A percentile compares a stretch with the other conserved stretches of the same genome.
Conservation (phyloP, 1,140 invertebrate genomes). For the Drosophila gunungcola region DNA sequence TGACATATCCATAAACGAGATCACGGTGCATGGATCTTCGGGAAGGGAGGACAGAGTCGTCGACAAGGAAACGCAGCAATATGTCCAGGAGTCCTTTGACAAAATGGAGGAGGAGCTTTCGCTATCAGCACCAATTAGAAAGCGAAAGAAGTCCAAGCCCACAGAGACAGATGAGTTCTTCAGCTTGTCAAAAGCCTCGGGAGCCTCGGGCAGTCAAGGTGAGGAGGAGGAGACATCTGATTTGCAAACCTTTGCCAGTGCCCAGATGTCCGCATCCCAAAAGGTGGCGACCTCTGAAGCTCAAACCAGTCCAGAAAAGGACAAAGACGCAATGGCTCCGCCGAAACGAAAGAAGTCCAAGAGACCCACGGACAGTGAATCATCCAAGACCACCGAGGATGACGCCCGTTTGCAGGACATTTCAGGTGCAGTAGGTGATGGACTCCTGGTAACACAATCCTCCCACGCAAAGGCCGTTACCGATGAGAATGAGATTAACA, state of each 20-base stretch:
- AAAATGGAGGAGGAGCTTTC: slow-evolving; percentile 79
- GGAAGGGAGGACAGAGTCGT: slow-evolving; percentile 84
- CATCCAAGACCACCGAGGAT: slow-evolving; percentile 82
- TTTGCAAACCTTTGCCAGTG: slow-evolving; percentile 87
- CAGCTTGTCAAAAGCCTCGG: slow-evolving; percentile 85
- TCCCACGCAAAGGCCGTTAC: slow-evolving; percentile 60
- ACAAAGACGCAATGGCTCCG: slow-evolving; percentile 60
- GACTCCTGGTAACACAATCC: slow-evolving; percentile 68
- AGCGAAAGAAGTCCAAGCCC: slow-evolving; percentile 76
- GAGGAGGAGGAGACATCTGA: slow-evolving; percentile 87
- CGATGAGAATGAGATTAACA: slow-evolving; percentile 68
- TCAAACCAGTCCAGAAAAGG: slow-evolving; percentile 69
- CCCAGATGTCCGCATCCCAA: slow-evolving; percentile 86
- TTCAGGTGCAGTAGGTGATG: slow-evolving; percentile 86
- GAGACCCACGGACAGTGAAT: slow-evolving; percentile 78
- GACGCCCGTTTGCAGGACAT: slow-evolving; percentile 84
- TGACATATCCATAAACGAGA: slow-evolving; percentile 91
- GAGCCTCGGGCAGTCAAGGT: slow-evolving; percentile 67
- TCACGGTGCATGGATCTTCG: slow-evolving; percentile 85
- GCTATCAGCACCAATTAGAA: slow-evolving; percentile 66
- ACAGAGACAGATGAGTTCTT: slow-evolving; percentile 86
- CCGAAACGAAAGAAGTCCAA: slow-evolving; percentile 82
- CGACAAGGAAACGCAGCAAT: slow-evolving; percentile 84
- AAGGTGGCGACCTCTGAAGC: slow-evolving; percentile 29
- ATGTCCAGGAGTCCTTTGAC: slow-evolving; percentile 62